These are phyloP conservation scores for Ophraella communa DNA, from an alignment of 2,888 invertebrate genomes.

Conservation along the genomic window DNA sequence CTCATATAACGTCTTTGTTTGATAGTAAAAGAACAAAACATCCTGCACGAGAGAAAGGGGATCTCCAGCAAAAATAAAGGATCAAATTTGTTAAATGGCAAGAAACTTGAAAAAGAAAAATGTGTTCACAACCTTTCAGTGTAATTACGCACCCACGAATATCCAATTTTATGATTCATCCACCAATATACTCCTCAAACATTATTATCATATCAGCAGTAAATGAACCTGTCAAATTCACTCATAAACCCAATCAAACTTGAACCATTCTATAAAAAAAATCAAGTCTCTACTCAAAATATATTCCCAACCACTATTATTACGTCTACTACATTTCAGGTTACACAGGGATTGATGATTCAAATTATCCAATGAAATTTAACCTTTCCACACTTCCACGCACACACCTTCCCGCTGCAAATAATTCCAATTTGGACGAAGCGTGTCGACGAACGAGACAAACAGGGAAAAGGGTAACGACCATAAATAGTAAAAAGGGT, in stretches of 20 bases:
- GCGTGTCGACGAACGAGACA: constrained; percentile 18
- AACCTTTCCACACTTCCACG: background rate
- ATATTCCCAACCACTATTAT: background rate
- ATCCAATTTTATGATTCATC: too few relatives aligned
- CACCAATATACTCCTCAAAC: background rate
- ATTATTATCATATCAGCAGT: background rate
- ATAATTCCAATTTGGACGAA: constrained; percentile 7
- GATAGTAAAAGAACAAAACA: background rate
- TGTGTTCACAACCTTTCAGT: too few relatives aligned
- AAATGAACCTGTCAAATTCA: background rate
- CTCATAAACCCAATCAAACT: background rate
- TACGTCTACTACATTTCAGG: background rate
- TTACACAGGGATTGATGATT: background rate
- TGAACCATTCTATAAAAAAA: background rate
- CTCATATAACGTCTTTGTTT: background rate
- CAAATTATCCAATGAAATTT: background rate
- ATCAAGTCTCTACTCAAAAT: background rate
- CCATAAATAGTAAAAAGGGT: too few relatives aligned
- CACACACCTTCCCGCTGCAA: background rate
- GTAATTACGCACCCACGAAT: too few relatives aligned
- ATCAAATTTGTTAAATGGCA: background rate
- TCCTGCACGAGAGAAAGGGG: background rate
- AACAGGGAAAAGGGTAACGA: background rate
- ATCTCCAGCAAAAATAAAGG: too few relatives aligned
- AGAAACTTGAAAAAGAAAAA: background rate